Evolutionary conservation across 2,888 invertebrate genomes (phyloP).

Genomic region (Helicoverpa assulta): DNA sequence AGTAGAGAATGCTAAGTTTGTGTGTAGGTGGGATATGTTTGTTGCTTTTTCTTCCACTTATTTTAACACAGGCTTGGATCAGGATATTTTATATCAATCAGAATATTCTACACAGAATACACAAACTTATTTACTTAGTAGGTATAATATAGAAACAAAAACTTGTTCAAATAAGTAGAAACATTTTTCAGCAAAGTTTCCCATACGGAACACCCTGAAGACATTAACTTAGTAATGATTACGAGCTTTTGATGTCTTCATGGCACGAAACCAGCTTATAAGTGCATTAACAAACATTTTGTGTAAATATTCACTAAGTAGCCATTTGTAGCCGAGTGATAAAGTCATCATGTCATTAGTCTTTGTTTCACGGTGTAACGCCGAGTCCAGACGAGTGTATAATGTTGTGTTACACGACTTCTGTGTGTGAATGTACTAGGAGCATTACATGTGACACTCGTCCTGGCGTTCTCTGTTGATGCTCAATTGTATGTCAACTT

Average conservation of each 20-base stretch:
- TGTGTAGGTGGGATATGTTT: no score
- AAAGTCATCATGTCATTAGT: constrained; percentile 1
- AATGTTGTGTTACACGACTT: no score
- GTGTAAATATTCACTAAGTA: constrained; percentile 24
- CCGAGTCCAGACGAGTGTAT: not conserved
- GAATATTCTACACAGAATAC: no score
- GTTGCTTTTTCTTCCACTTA: no score
- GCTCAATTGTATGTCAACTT: no score
- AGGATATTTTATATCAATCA: no score
- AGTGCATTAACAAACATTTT: constrained; percentile 24
- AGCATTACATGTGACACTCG: no score
- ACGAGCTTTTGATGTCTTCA: constrained; percentile 49
- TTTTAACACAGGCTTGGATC: no score
- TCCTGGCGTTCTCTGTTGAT: no score
- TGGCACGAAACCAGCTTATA: constrained; percentile 30
- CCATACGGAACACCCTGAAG: constrained; percentile 17
- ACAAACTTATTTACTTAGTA: no score
- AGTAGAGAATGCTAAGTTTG: not conserved
- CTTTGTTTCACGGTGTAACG: not conserved
- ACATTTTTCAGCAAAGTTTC: not conserved
- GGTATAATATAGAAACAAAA: not conserved
- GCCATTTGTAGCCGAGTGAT: not conserved
- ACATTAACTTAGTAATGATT: constrained; percentile 45
- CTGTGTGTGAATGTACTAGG: no score
- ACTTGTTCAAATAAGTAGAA: not conserved